phyloP scores from a whole-genome alignment of 2,888 invertebrate genomes.

The Plebejus anna region DNA sequence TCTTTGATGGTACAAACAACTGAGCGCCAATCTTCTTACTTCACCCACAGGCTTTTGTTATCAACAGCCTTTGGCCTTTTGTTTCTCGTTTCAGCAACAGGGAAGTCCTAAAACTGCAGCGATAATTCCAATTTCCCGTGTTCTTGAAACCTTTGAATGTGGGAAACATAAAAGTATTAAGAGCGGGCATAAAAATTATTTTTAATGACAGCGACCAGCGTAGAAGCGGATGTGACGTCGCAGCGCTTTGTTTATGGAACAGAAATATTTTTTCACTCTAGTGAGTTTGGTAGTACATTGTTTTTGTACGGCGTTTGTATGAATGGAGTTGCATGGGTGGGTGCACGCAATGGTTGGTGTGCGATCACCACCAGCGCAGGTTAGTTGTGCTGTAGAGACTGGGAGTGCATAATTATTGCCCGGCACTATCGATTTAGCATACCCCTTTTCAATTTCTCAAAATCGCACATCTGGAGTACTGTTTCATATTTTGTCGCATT shows the following conservation, averaged over 20 bases:
- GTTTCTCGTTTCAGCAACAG: not conserved
- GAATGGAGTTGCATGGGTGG: constrained; percentile 45
- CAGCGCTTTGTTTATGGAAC: constrained; percentile 28
- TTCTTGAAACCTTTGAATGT: constrained; percentile 8
- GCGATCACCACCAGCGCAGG: constrained; percentile 31
- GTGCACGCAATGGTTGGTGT: constrained; percentile 44
- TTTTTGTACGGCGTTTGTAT: constrained; percentile 39
- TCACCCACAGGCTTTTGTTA: not conserved
- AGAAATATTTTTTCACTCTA: constrained; percentile 37
- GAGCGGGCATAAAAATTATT: constrained; percentile 22
- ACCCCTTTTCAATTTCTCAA: too few species aligned
- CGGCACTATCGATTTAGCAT: too few species aligned
- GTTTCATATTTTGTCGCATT: too few species aligned
- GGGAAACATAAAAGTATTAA: constrained; percentile 18
- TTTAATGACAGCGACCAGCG: constrained; percentile 12
- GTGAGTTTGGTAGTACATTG: constrained; percentile 33
- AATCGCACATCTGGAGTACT: too few species aligned
- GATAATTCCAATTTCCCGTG: constrained; percentile 17
- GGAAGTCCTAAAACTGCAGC: constrained; percentile 12
- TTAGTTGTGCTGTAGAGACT: not conserved
- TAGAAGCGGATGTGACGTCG: constrained; percentile 20
- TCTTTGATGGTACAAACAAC: not conserved
- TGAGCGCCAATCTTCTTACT: not conserved
- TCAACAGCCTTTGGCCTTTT: not conserved
- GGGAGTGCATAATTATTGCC: not conserved